These are phyloP conservation scores for Anagyrus pseudococci DNA, from an alignment of 2,888 invertebrate species.

Conservation along the genomic window DNA sequence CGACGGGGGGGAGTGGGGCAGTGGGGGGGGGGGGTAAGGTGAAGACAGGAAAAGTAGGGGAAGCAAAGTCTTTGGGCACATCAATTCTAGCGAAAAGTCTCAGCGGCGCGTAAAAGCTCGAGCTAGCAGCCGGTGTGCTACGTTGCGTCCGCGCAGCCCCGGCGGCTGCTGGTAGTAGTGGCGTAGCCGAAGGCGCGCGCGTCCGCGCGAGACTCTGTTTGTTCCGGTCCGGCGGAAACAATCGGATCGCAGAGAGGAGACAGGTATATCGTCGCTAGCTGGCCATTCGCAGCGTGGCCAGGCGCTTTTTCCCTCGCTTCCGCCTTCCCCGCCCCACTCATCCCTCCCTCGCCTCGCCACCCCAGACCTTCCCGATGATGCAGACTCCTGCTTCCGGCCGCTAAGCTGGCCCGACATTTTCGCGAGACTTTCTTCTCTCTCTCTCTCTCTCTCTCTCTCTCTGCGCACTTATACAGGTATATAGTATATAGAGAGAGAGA, in stretches of 20 bases:
- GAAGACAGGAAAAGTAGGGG: no score
- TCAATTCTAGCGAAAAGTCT: constrained; percentile 18
- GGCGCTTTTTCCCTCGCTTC: constrained; percentile 5
- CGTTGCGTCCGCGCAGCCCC: constrained; percentile 2
- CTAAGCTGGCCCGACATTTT: constrained; percentile 33
- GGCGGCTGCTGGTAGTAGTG: background rate
- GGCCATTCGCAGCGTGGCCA: no score
- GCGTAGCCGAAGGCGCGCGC: background rate
- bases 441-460: no score
- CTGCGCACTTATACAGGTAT: no score
- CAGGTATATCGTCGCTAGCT: constrained; percentile 22
- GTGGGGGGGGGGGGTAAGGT: no score
- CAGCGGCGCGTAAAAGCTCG: no score
- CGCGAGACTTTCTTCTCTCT: background rate
- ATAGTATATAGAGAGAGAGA: no score
- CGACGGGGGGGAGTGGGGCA: no score
- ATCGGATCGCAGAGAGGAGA: constrained; percentile 5
- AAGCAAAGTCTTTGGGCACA: constrained; percentile 1
- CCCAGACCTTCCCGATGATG: no score
- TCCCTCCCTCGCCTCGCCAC: no score
- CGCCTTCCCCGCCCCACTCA: constrained; percentile 17
- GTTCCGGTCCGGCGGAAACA: constrained; percentile 27
- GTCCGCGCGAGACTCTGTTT: constrained; percentile 12
- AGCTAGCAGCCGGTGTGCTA: no score
- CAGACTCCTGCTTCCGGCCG: constrained; percentile 24